These are phyloP conservation scores for Threskiornis aethiopicus DNA, from an alignment of 2,797 vertebrate species.

Conservation along the genomic window DNA sequence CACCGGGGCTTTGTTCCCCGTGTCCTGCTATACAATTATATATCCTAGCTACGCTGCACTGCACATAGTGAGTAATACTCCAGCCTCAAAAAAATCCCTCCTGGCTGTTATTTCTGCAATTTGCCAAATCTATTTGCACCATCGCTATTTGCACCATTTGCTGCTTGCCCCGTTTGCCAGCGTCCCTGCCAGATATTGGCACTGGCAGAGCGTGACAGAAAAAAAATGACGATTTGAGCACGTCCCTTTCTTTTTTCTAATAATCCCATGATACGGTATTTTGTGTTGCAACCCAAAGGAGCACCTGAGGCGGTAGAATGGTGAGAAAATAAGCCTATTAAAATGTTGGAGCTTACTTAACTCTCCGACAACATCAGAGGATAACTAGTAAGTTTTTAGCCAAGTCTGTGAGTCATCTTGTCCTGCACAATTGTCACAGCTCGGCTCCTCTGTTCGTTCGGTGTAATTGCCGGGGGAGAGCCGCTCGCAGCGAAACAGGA, in stretches of 20 bases:
- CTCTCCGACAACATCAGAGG: background rate
- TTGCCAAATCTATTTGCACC: background rate
- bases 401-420: conserved; percentile 36
- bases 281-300: conserved; percentile 39
- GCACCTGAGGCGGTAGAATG: conserved; percentile 48
- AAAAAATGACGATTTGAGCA: background rate
- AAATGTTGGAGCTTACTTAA: conserved; percentile 20
- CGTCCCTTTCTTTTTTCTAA: background rate
- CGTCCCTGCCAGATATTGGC: background rate
- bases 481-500: background rate
- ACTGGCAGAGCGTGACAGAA: background rate
- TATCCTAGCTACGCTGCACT: background rate
- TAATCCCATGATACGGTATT: background rate
- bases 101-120: background rate
- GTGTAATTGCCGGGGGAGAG: background rate
- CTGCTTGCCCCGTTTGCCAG: background rate
- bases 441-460: background rate
- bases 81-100: background rate
- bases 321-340: conserved; percentile 55
- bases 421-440: background rate
- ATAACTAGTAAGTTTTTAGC: background rate
- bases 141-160: background rate
- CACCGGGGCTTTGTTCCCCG: background rate
- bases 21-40: background rate
- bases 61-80: background rate